Evolutionary conservation across 1,140 invertebrate species (phyloP).

Genomic region (Drosophila kanapiae): DNA sequence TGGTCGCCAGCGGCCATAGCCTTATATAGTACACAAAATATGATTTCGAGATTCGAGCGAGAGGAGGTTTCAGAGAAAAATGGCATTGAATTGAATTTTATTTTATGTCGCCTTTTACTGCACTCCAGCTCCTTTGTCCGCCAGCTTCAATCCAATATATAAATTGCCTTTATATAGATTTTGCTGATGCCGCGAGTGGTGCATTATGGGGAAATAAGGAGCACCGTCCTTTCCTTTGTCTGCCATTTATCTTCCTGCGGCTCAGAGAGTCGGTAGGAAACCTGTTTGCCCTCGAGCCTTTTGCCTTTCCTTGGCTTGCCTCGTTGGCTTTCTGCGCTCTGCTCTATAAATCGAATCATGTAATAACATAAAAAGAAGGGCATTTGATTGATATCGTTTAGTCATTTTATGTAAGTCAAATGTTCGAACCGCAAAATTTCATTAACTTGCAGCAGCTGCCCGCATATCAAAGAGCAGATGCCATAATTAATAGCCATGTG

Average conservation of each 20-base stretch:
- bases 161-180: conserved; percentile 77
- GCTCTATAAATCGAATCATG: conserved; percentile 71
- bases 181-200: conserved; percentile 66
- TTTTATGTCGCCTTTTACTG: conserved; percentile 62
- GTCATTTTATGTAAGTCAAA: conserved; percentile 67
- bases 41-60: conserved; percentile 61
- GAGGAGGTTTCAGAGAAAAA: conserved; percentile 42
- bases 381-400: conserved; percentile 77
- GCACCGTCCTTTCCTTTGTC: conserved; percentile 24
- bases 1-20: conserved; percentile 34
- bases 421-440: conserved; percentile 63
- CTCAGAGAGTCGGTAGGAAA: conserved; percentile 30
- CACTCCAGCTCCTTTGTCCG: conserved; percentile 2
- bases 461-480: conserved; percentile 43
- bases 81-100: conserved; percentile 66
- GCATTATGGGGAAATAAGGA: conserved; percentile 60
- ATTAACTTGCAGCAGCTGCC: conserved; percentile 70
- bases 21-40: conserved; percentile 63
- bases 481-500: conserved; percentile 70
- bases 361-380: conserved; percentile 62
- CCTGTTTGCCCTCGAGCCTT: conserved; percentile 62
- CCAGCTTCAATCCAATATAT: conserved; percentile 51
- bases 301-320: conserved; percentile 11
- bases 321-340: neutral
- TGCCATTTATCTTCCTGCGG: conserved; percentile 74